Percentiles rank a stretch among this genome's conserved stretches.
phyloP scores from a whole-genome alignment of 2,888 invertebrate species.

The Trilocha varians region DNA sequence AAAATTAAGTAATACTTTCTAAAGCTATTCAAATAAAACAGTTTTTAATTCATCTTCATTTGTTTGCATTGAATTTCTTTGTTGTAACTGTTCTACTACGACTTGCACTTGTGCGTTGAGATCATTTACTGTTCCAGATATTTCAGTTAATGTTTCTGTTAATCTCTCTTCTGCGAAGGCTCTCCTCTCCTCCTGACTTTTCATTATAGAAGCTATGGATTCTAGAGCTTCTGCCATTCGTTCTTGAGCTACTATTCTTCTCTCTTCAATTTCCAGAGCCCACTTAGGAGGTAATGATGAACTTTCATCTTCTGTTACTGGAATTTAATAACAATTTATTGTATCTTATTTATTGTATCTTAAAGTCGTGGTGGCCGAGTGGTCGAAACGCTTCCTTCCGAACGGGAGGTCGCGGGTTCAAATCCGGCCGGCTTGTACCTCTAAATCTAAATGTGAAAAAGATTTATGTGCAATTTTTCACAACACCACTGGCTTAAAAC shows the following conservation, averaged over 20 bases:
- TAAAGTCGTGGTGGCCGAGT: too few relatives aligned
- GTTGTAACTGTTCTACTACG: slow-evolving; percentile 36
- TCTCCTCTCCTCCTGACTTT: slow-evolving; percentile 41
- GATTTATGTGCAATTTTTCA: too few relatives aligned
- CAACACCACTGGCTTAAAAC: too few relatives aligned
- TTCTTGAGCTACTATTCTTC: slow-evolving; percentile 51
- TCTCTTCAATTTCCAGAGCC: slow-evolving; percentile 52
- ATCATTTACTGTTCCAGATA: slow-evolving; percentile 49
- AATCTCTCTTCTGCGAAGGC: slow-evolving; percentile 39
- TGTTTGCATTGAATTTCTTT: slow-evolving; percentile 23
- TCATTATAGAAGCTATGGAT: slow-evolving; percentile 43
- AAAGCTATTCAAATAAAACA: slow-evolving; percentile 25
- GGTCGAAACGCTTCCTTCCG: too few relatives aligned
- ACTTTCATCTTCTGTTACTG: background rate
- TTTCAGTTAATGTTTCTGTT: slow-evolving; percentile 38
- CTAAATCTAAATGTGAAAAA: too few relatives aligned
- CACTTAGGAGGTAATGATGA: slow-evolving; percentile 49
- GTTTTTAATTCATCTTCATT: slow-evolving; percentile 34
- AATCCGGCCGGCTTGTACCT: too few relatives aligned
- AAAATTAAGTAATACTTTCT: background rate
- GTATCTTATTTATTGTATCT: background rate
- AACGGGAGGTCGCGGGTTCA: too few relatives aligned
- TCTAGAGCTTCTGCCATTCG: slow-evolving; percentile 50
- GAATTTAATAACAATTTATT: background rate
- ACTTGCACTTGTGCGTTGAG: slow-evolving; percentile 47